Conservation (phyloP, 2,113 vertebrate genomes). For the Calidris pygmaea region DNA sequence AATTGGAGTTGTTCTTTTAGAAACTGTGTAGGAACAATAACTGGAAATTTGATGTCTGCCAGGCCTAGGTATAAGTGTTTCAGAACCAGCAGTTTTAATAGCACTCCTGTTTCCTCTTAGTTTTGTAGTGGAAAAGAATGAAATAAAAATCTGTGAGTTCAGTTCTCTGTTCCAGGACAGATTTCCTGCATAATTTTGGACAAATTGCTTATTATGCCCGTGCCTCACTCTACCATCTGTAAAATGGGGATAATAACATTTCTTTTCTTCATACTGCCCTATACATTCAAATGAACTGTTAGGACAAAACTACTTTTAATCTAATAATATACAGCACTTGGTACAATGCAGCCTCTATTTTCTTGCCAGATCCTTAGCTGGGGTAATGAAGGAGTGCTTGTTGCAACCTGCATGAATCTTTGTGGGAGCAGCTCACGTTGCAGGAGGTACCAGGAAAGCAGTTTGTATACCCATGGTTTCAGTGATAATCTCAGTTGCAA, state of each 20-base stretch:
- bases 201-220: not conserved
- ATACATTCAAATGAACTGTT: not conserved
- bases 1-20: not conserved
- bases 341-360: not conserved
- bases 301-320: not conserved
- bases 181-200: not conserved
- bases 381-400: not conserved
- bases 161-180: not conserved
- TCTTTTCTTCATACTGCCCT: not conserved
- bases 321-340: not conserved
- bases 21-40: not conserved
- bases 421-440: not conserved
- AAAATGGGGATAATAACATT: not conserved
- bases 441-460: not conserved
- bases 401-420: constrained; percentile 1
- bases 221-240: not conserved
- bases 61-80: not conserved
- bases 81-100: not conserved
- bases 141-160: not conserved
- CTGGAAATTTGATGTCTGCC: not conserved
- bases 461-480: not conserved
- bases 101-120: not conserved
- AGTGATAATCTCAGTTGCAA: not conserved
- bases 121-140: not conserved
- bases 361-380: not conserved